Evolutionary conservation across 2,888 invertebrate genomes (phyloP).

Genomic region (Epicampocera succincta): DNA sequence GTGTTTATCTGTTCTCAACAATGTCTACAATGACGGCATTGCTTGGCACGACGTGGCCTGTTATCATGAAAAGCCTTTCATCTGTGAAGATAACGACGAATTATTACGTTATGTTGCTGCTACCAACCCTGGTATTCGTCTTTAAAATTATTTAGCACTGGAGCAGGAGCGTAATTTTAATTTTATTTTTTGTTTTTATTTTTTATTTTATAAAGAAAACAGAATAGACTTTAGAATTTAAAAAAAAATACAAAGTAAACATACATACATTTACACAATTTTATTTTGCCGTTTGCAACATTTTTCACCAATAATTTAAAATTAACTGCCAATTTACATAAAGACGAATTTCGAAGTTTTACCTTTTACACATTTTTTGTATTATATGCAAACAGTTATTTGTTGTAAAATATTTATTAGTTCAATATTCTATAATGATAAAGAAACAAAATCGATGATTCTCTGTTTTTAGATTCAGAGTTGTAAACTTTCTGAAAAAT

Average conservation of each 20-base stretch:
- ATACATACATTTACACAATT: slow-evolving; percentile 18
- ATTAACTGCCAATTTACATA: slow-evolving; percentile 60
- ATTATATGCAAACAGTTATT: slow-evolving; percentile 60
- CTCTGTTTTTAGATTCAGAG: slow-evolving; percentile 67
- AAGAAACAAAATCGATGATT: slow-evolving; percentile 62
- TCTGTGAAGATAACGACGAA: slow-evolving; percentile 95
- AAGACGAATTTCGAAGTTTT: slow-evolving; percentile 2
- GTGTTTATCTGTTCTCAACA: slow-evolving; percentile 93
- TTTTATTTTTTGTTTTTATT: slow-evolving; percentile 75
- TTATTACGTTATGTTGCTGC: slow-evolving; percentile 91
- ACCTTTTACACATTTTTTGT: slow-evolving; percentile 18
- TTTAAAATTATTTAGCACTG: slow-evolving; percentile 82
- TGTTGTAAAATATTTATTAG: slow-evolving; percentile 75
- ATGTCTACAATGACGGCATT: slow-evolving; percentile 96
- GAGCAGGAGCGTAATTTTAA: slow-evolving; percentile 62
- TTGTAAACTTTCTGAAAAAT: slow-evolving; percentile 43
- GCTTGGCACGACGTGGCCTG: slow-evolving; percentile 97
- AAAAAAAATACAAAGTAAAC: slow-evolving; percentile 68
- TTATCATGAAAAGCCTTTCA: slow-evolving; percentile 95
- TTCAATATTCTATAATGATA: slow-evolving; percentile 54
- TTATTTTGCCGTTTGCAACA: slow-evolving; percentile 29
- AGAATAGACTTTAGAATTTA: slow-evolving; percentile 81
- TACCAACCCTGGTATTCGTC: slow-evolving; percentile 91
- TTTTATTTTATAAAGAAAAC: slow-evolving; percentile 76
- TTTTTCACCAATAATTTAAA: slow-evolving; percentile 26